A percentile compares a stretch with the other conserved stretches of the same genome.
Evolutionary conservation across 2,113 vertebrate genomes (phyloP).

Genomic region (Cichladusa arquata): DNA sequence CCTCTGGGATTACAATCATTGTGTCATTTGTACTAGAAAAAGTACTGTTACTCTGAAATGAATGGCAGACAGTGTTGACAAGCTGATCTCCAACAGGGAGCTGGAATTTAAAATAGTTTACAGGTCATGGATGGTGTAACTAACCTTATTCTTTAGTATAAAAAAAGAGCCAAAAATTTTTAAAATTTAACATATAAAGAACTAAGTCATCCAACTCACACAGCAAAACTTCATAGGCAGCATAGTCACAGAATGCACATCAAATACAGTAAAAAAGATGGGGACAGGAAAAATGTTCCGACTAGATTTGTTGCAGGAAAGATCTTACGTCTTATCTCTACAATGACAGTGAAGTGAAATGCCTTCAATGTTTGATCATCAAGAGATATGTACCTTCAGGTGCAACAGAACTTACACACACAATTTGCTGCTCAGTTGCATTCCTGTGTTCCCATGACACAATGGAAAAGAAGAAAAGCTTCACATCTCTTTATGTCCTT

Average conservation of each 20-base stretch:
- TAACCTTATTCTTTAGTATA: background rate
- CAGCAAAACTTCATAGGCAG: constrained; percentile 17
- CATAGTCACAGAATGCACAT: constrained; percentile 21
- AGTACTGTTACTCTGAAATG: background rate
- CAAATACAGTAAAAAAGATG: constrained; percentile 25
- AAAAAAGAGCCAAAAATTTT: background rate
- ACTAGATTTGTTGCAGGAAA: background rate
- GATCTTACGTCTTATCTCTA: background rate
- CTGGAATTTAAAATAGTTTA: background rate
- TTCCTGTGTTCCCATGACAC: background rate
- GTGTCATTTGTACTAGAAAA: constrained; percentile 35
- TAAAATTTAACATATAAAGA: constrained; percentile 38
- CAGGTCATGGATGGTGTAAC: background rate
- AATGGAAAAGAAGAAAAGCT: background rate
- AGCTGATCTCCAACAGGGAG: background rate
- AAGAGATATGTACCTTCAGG: background rate
- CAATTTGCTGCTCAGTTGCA: background rate
- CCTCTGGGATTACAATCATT: constrained; percentile 55
- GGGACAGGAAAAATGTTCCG: background rate
- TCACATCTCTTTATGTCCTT: background rate
- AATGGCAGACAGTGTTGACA: background rate
- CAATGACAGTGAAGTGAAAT: background rate
- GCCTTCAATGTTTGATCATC: background rate
- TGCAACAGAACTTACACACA: background rate
- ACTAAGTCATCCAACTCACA: background rate